Base-by-base conservation (phyloP, 2,888 invertebrate genomes). In the Drosophila crucigera region DNA sequence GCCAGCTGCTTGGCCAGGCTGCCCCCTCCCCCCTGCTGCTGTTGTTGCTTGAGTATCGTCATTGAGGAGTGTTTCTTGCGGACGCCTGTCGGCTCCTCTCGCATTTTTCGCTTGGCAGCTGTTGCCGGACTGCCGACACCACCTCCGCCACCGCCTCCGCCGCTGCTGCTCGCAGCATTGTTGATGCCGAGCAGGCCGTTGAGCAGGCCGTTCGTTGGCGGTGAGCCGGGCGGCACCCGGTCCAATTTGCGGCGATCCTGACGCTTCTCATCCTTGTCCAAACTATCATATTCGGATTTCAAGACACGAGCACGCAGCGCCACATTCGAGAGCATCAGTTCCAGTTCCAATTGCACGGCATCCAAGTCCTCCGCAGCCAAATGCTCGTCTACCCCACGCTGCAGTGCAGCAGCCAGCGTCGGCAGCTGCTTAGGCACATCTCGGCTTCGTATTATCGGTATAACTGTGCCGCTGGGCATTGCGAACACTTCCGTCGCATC, bases 331-430 rank as follows among this genome's bases (percentile, higher is more conserved):
- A 98, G 94, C 59, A 98, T 94, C 30, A 96, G 96, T 93, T 99
- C 98, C 60, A 98, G 93, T 92, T 99, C 98, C 60, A 96, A 94
- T 92, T 99, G 98, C 14, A 99, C 94, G 2, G 95, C 95, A 92
- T 98, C 98, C 56, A 98, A 94, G 91, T 99, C 98, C 85, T 98
- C 98, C 94, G 98, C 96, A 25, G 96, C 96, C 72, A 98, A 95
- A 5, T 95, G 95, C 89, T 97, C 97, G 69, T 97, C 96, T 3
- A 95, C 94, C 39, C 95, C 94, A 65, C 97, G 95, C 16, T 95
- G 94, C 58, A 97, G 93, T 31, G 96, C 95, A 90, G 95, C 94
- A 9, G 95, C 94, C 83, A 96, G 96, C 49, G 96, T 95, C 11
- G 97, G 96, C 73, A 97, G 92, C 72, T 95, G 94, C 59, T 95